Conservation (phyloP, 2,888 invertebrate species). For the Aquatica leii region DNA sequence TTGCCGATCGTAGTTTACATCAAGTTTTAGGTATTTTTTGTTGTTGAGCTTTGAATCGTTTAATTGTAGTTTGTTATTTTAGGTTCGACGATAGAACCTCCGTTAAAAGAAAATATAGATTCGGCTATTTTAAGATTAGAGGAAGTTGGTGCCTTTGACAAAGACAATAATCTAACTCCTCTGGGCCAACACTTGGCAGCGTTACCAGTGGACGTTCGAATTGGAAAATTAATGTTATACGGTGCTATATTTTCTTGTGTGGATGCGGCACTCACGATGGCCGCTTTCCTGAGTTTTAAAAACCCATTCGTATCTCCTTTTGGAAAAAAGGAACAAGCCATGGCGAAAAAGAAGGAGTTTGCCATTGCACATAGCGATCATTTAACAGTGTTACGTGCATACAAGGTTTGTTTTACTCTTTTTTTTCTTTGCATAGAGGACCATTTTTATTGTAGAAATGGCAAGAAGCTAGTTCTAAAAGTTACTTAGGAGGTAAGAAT, state of each 20-base stretch:
- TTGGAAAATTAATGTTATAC: conserved; percentile 92
- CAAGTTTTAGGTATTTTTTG: conserved; percentile 53
- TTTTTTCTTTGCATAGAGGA: conserved; percentile 4
- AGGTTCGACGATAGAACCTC: conserved; percentile 79
- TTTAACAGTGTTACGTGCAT: conserved; percentile 83
- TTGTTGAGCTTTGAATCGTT: conserved; percentile 1
- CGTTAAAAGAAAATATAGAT: conserved; percentile 70
- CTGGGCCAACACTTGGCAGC: conserved; percentile 88
- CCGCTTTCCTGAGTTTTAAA: conserved; percentile 82
- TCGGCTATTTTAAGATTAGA: conserved; percentile 75
- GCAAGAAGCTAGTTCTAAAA: conserved; percentile 74
- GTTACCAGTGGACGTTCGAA: conserved; percentile 88
- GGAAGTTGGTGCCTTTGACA: conserved; percentile 83
- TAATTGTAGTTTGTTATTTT: conserved; percentile 22
- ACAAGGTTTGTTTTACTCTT: conserved; percentile 68
- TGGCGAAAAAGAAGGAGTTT: conserved; percentile 77
- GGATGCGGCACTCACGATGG: conserved; percentile 91
- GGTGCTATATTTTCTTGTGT: conserved; percentile 93
- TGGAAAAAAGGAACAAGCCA: conserved; percentile 75
- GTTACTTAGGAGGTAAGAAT: conserved; percentile 74
- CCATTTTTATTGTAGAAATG: conserved; percentile 70
- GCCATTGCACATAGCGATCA: conserved; percentile 87
- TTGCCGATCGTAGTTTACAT: conserved; percentile 50
- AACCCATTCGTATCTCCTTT: conserved; percentile 81
- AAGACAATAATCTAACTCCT: conserved; percentile 77